Conservation (phyloP, 2,797 vertebrate species). For the Caiman crocodilus region DNA sequence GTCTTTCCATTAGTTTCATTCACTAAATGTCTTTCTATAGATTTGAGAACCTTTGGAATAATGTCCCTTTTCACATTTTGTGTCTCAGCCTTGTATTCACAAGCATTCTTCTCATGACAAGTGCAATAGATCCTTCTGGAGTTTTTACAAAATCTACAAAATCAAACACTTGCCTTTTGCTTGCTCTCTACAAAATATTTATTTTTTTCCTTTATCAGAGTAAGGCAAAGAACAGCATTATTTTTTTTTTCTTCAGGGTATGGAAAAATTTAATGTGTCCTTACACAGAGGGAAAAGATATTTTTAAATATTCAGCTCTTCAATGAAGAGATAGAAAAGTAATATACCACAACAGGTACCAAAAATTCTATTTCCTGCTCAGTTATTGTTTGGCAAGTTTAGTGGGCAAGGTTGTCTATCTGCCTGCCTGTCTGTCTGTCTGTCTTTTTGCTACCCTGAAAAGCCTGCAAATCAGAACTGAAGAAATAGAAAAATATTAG, state of each 20-base stretch:
- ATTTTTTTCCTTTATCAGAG: neutral
- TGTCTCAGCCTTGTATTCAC: constrained; percentile 59
- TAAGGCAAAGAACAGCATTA: neutral
- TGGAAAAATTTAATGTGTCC: neutral
- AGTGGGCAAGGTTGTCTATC: neutral
- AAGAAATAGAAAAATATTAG: too few species aligned
- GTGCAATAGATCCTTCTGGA: constrained; percentile 54
- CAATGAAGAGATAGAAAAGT: neutral
- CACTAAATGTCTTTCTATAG: constrained; percentile 35
- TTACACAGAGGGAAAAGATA: neutral
- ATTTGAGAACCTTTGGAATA: constrained; percentile 55
- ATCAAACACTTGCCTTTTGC: neutral
- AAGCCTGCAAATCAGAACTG: too few species aligned
- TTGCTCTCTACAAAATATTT: neutral
- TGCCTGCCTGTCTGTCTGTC: too few species aligned
- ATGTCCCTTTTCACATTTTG: constrained; percentile 59
- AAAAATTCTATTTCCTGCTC: neutral
- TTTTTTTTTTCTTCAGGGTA: neutral
- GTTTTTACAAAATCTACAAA: constrained; percentile 15
- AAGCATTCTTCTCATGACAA: constrained; percentile 62
- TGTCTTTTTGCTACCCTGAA: too few species aligned
- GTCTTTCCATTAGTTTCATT: constrained; percentile 50
- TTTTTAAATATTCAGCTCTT: neutral
- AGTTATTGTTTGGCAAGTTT: neutral
- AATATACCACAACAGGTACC: neutral